A percentile compares a stretch with the other conserved stretches of the same genome.
Evolutionary conservation across 2,888 invertebrate species (phyloP).

Genomic region (Prenolepis imparis): DNA sequence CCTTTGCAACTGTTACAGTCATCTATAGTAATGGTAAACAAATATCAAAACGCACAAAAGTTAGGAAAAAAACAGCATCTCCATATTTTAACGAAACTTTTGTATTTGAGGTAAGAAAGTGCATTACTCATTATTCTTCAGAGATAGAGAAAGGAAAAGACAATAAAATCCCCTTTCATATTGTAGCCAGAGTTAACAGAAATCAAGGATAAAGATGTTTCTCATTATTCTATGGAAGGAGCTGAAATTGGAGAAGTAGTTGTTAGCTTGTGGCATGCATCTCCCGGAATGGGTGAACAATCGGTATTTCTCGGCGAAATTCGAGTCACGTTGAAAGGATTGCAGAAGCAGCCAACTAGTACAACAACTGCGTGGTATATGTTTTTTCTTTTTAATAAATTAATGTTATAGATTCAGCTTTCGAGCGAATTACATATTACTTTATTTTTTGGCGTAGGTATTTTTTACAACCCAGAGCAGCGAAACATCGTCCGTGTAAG

Average conservation of each 20-base stretch:
- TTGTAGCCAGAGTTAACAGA: conserved; percentile 82
- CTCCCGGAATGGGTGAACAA: conserved; percentile 91
- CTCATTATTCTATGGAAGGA: conserved; percentile 86
- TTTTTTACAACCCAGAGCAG: conserved; percentile 91
- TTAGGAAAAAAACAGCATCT: conserved; percentile 95
- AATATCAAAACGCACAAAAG: conserved; percentile 93
- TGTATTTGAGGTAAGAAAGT: conserved; percentile 89
- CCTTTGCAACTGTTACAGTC: conserved; percentile 94
- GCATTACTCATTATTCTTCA: not conserved
- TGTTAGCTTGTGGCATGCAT: conserved; percentile 95
- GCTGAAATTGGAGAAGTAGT: conserved; percentile 93
- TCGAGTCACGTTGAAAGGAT: conserved; percentile 91
- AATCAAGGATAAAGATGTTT: conserved; percentile 83
- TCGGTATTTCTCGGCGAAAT: conserved; percentile 96
- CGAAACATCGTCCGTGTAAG: conserved; percentile 88
- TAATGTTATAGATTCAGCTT: not conserved
- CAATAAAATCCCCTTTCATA: conserved; percentile 8
- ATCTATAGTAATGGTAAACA: conserved; percentile 93
- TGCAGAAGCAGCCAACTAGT: conserved; percentile 88
- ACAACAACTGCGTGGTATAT: conserved; percentile 92
- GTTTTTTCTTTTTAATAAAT: not conserved
- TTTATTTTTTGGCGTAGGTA: conserved; percentile 88
- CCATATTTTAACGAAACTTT: conserved; percentile 96
- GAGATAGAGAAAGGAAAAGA: not conserved
- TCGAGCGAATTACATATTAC: not conserved